These are phyloP conservation scores for Apis dorsata DNA, from an alignment of 1,140 invertebrate species.

Conservation along the genomic window DNA sequence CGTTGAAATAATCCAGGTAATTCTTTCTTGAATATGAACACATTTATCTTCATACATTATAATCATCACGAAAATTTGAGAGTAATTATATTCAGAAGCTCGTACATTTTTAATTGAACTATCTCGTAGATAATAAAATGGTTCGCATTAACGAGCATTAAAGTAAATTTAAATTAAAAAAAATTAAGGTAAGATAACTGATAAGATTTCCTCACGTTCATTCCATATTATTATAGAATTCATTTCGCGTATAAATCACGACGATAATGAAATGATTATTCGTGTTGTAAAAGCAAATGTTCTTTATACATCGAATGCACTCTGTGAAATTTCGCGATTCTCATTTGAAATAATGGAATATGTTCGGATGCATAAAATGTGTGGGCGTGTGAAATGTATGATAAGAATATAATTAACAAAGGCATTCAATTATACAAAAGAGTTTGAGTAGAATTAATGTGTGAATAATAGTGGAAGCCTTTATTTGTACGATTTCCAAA, in stretches of 20 bases:
- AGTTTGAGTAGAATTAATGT: background rate
- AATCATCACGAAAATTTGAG: too few relatives aligned
- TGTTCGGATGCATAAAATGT: too few relatives aligned
- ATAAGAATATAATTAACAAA: background rate
- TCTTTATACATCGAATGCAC: background rate
- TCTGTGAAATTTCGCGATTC: background rate
- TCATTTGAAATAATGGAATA: background rate
- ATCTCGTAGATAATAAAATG: background rate
- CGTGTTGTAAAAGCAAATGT: background rate
- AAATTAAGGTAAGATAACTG: background rate
- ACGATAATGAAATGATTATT: background rate
- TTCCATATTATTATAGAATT: background rate
- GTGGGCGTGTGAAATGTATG: too few relatives aligned
- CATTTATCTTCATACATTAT: too few relatives aligned
- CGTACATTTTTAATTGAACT: background rate
- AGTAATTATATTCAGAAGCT: too few relatives aligned
- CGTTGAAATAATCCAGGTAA: too few relatives aligned
- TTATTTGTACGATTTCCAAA: background rate
- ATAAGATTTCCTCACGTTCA: background rate
- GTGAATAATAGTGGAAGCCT: background rate
- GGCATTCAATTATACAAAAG: background rate
- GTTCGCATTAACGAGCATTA: background rate
- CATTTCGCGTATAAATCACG: background rate
- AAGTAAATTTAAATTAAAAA: background rate
- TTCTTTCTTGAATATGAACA: too few relatives aligned